Evolutionary conservation across 1,140 invertebrate species (phyloP).

Genomic region (Orius insidiosus): DNA sequence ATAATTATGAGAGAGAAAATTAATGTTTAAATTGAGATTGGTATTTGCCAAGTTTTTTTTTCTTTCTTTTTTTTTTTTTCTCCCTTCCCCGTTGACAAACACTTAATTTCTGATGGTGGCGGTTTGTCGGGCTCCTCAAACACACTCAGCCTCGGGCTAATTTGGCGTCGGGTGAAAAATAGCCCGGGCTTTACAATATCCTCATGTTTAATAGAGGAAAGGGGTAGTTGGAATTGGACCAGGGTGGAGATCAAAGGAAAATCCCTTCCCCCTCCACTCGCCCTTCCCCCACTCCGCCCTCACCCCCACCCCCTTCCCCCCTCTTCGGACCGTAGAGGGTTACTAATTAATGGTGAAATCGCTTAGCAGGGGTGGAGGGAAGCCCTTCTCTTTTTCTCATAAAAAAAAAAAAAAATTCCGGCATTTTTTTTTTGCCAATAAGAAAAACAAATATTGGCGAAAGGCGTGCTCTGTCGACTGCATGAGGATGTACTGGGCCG

Average conservation of each 20-base stretch:
- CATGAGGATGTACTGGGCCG: too few species aligned
- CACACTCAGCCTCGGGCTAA: slow-evolving; percentile 5
- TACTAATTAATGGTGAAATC: slow-evolving; percentile 10
- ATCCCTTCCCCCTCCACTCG: neutral
- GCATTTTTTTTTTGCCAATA: slow-evolving; percentile 8
- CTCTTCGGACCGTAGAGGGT: too few species aligned
- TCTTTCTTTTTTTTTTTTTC: too few species aligned
- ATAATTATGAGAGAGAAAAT: too few species aligned
- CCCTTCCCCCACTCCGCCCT: too few species aligned
- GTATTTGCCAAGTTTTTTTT: too few species aligned
- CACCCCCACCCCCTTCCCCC: too few species aligned
- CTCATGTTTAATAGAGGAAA: slow-evolving; percentile 8
- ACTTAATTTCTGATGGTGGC: slow-evolving; percentile 10
- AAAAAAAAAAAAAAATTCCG: slow-evolving; percentile 6
- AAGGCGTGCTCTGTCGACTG: too few species aligned
- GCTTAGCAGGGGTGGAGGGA: slow-evolving; percentile 3
- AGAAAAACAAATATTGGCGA: slow-evolving; percentile 7
- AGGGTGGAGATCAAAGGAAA: slow-evolving; percentile 7
- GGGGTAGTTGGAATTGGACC: slow-evolving; percentile 4
- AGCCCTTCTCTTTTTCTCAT: neutral
- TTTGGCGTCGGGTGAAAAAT: slow-evolving; percentile 8
- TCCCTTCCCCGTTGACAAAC: slow-evolving; percentile 7
- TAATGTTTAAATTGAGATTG: too few species aligned
- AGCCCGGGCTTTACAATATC: slow-evolving; percentile 8
- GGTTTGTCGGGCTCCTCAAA: slow-evolving; percentile 7